phyloP scores from a whole-genome alignment of 2,888 invertebrate species.

The Watsonalla cultraria region DNA sequence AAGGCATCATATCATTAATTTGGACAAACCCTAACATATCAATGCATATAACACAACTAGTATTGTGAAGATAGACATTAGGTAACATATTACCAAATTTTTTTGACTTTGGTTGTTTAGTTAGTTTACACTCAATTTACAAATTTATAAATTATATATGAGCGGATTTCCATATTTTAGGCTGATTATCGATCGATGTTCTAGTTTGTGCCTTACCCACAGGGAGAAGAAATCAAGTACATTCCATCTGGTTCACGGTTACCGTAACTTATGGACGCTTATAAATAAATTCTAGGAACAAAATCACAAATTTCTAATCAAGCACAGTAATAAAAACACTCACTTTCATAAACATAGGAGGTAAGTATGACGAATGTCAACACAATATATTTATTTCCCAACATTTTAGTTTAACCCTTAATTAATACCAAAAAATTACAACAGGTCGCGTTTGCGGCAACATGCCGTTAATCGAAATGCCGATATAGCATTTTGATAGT shows the following conservation, averaged over 20 bases:
- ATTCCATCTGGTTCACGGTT: background rate
- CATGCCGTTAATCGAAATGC: conserved; percentile 19
- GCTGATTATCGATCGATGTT: too few species aligned
- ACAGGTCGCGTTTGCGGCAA: conserved; percentile 7
- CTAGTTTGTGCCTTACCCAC: background rate
- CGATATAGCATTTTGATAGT: conserved; percentile 20
- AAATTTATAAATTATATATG: too few species aligned
- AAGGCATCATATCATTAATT: conserved; percentile 3
- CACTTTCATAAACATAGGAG: conserved; percentile 4
- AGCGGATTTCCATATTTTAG: too few species aligned
- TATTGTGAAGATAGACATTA: too few species aligned
- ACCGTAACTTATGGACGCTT: background rate
- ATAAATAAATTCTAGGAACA: too few species aligned
- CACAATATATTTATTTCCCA: conserved; percentile 6
- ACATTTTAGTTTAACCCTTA: conserved; percentile 5
- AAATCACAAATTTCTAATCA: too few species aligned
- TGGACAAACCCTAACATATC: background rate
- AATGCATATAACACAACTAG: too few species aligned
- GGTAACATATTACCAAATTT: too few species aligned
- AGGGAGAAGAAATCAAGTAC: too few species aligned
- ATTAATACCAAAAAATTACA: conserved; percentile 1
- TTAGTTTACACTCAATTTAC: too few species aligned
- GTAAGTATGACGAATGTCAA: conserved; percentile 3
- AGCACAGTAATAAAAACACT: background rate
- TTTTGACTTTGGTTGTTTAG: too few species aligned